Base-by-base conservation (phyloP, 2,113 vertebrate genomes). In the Amblyornis subalaris region DNA sequence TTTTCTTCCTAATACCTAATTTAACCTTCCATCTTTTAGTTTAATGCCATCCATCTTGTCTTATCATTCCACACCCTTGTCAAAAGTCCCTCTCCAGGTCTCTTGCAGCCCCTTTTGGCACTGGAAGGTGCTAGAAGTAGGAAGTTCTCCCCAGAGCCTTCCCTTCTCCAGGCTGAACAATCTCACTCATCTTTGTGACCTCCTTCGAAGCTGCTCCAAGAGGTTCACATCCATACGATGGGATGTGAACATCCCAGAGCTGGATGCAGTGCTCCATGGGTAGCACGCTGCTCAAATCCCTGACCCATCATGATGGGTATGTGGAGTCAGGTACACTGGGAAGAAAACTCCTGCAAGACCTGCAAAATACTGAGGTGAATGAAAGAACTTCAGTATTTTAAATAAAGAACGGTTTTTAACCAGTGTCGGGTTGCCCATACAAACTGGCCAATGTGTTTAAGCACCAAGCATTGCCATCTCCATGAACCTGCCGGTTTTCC, bases 371-470 rank as follows among this genome's bases (percentile, higher is more conserved):
- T 4, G 2, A 66, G 16, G 31, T n/a, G 11, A 64, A n/a, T 67
- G 33, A 67, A 76, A 77, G 21, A 77, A 58, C 26, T 10, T 74
- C 15, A 57, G 0, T 1, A 0, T 77, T 90, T 70, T 42, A 73
- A 65, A 40, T 29, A 51, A 23, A 24, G 22, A n/a, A 35, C 14
- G 61, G 7, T 44, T 87, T 87, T 85, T 51, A 78, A 64, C 12
- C 16, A 14, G 14, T 21, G 26, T 31, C 1, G 0, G 10, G 5
- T 22, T 25, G 13, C 20, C 54, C 8, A 7, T 12, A 47, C 1
- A 5, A 71, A 38, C 35, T 17, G 24, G 6, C 5, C 1, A 0
- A 14, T 20, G n/a, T 0, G 0, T 85, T 44, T 72, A 29, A 51
- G 31, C 35, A 47, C 44, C 26, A 70, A 51, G 38, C 19, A 4